phyloP scores from a whole-genome alignment of 2,888 invertebrate species.

The Apodemia duryi region DNA sequence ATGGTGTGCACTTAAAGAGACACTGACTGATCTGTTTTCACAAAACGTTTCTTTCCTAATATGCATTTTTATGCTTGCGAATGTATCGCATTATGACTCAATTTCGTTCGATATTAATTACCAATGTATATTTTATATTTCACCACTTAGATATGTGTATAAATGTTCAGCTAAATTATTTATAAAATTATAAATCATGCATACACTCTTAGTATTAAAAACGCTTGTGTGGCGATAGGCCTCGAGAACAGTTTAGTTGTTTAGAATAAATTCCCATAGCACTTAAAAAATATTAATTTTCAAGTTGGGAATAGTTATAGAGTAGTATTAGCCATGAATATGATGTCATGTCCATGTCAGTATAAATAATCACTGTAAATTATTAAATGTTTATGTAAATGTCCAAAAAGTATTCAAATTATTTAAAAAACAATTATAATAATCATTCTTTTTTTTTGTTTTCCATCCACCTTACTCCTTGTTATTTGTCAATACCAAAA shows the following conservation, averaged over 20 bases:
- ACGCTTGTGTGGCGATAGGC: conserved; percentile 69
- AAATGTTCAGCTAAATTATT: conserved; percentile 73
- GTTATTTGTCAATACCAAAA: conserved; percentile 26
- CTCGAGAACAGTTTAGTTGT: conserved; percentile 66
- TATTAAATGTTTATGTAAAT: conserved; percentile 80
- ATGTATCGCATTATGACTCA: conserved; percentile 5
- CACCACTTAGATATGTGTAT: conserved; percentile 57
- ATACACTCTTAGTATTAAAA: conserved; percentile 75
- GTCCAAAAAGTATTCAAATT: conserved; percentile 80
- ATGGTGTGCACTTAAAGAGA: conserved; percentile 51
- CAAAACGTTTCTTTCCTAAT: conserved; percentile 53
- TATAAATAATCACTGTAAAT: conserved; percentile 80
- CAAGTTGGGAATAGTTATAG: conserved; percentile 71
- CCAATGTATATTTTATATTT: conserved; percentile 55
- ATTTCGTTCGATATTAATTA: conserved; percentile 27
- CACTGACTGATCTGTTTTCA: conserved; percentile 56
- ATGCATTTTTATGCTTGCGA: conserved; percentile 59
- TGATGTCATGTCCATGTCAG: conserved; percentile 77
- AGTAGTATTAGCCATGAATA: conserved; percentile 73
- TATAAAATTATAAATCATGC: conserved; percentile 67
- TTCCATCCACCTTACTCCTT: conserved; percentile 46
- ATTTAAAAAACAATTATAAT: conserved; percentile 76
- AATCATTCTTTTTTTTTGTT: conserved; percentile 70
- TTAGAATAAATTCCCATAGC: conserved; percentile 73
- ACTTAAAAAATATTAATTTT: conserved; percentile 68